phyloP scores from a whole-genome alignment of 2,888 invertebrate species.

The Cerastis leucographa region DNA sequence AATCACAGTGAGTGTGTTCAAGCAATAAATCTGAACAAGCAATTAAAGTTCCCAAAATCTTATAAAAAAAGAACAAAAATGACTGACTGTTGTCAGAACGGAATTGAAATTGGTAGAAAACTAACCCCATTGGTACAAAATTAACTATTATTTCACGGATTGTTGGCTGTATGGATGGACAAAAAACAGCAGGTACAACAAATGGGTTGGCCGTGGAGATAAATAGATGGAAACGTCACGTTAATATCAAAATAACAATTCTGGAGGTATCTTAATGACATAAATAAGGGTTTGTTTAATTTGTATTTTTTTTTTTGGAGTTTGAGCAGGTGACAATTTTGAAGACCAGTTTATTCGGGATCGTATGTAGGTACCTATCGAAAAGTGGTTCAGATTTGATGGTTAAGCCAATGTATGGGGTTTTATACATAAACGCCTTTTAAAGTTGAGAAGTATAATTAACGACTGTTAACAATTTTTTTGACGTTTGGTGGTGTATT shows the following conservation, averaged over 20 bases:
- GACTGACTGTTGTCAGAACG: slow-evolving; percentile 75
- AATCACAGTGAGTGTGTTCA: slow-evolving; percentile 67
- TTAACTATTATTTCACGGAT: slow-evolving; percentile 87
- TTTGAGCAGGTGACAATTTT: slow-evolving; percentile 55
- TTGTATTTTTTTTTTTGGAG: slow-evolving; percentile 9
- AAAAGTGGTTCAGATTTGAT: not conserved
- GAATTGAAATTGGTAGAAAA: slow-evolving; percentile 85
- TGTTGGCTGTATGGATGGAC: slow-evolving; percentile 82
- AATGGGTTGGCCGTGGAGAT: slow-evolving; percentile 67
- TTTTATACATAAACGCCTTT: not conserved
- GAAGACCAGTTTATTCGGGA: slow-evolving; percentile 26
- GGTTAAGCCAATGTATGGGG: not conserved
- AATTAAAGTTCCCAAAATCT: slow-evolving; percentile 74
- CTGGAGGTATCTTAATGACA: slow-evolving; percentile 57
- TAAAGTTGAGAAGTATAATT: not conserved
- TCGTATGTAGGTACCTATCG: not conserved
- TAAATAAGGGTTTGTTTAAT: slow-evolving; percentile 58
- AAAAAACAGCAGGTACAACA: slow-evolving; percentile 88
- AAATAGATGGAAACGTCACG: slow-evolving; percentile 69
- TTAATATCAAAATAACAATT: slow-evolving; percentile 64
- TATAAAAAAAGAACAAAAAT: slow-evolving; percentile 73
- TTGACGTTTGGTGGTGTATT: not conserved
- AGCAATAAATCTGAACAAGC: slow-evolving; percentile 80
- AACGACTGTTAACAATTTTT: not conserved
- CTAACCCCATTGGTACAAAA: slow-evolving; percentile 75